Conservation (phyloP, 2,888 invertebrate species). For the Scaeva pyrastri region DNA sequence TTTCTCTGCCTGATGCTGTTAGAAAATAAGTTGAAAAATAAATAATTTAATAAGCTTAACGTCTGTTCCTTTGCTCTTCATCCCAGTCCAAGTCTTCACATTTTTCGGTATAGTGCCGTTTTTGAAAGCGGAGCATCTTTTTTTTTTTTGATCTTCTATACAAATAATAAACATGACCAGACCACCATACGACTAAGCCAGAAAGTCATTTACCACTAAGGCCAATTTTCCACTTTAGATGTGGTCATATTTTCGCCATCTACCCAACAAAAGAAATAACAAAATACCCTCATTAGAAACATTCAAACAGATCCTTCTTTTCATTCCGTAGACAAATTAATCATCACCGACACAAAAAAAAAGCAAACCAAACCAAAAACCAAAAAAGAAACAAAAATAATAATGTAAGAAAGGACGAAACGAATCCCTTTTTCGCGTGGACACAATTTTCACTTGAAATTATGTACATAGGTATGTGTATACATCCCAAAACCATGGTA, state of each 20-base stretch:
- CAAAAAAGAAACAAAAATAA: not conserved
- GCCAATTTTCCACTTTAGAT: conserved; percentile 63
- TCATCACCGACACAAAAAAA: conserved; percentile 33
- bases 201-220: conserved; percentile 57
- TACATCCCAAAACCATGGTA: conserved; percentile 2
- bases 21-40: conserved; percentile 45
- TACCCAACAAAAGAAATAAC: conserved; percentile 23
- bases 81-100: not conserved
- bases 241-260: conserved; percentile 59
- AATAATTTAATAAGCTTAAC: conserved; percentile 65
- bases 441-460: conserved; percentile 53
- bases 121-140: not conserved
- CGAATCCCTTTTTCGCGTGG: conserved; percentile 42
- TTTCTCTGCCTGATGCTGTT: conserved; percentile 16
- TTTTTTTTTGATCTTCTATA: not conserved
- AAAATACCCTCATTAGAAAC: conserved; percentile 48
- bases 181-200: conserved; percentile 47
- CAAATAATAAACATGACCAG: conserved; percentile 62
- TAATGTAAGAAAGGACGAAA: conserved; percentile 2
- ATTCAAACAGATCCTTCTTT: conserved; percentile 50
- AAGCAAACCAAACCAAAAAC: not conserved
- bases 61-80: not conserved
- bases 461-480: not conserved
- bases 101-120: not conserved
- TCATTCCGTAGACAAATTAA: conserved; percentile 47